A percentile compares a stretch with the other conserved stretches of the same genome.
phyloP scores from a whole-genome alignment of 2,113 vertebrate species.

The Tragelaphus imberbis region DNA sequence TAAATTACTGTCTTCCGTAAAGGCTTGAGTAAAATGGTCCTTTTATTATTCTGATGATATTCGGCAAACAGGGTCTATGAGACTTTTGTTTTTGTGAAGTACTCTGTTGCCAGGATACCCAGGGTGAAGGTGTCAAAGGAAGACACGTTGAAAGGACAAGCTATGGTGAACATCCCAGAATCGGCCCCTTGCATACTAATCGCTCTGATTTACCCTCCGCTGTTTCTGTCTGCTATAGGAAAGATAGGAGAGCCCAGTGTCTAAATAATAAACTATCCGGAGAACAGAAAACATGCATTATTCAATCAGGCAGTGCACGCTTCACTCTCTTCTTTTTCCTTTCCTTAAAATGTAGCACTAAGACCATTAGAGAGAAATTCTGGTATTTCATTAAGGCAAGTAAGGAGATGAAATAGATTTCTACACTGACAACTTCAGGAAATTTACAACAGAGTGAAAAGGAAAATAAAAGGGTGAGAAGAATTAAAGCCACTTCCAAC shows the following conservation, averaged over 20 bases:
- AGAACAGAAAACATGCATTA: constrained; percentile 42
- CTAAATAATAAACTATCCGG: constrained; percentile 50
- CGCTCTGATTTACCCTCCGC: constrained; percentile 37
- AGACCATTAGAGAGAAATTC: constrained; percentile 15
- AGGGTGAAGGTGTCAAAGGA: constrained; percentile 75
- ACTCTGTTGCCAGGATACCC: constrained; percentile 76
- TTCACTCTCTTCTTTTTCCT: background rate
- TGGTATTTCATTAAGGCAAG: constrained; percentile 26
- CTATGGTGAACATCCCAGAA: constrained; percentile 55
- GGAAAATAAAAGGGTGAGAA: background rate
- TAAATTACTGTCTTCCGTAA: constrained; percentile 65
- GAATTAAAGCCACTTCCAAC: background rate
- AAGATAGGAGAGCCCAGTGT: background rate
- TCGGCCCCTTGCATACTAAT: constrained; percentile 63
- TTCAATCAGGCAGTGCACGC: constrained; percentile 7
- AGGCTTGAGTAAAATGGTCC: constrained; percentile 58
- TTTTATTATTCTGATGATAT: constrained; percentile 77
- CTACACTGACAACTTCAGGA: background rate
- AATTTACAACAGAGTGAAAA: constrained; percentile 13
- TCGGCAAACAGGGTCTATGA: constrained; percentile 67
- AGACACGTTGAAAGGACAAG: constrained; percentile 72
- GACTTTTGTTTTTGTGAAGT: constrained; percentile 74
- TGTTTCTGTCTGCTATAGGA: constrained; percentile 33
- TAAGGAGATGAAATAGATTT: constrained; percentile 7
- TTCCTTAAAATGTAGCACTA: constrained; percentile 42